Evolutionary conservation across 1,140 invertebrate species (phyloP).

Genomic region (Lepidurus apus): DNA sequence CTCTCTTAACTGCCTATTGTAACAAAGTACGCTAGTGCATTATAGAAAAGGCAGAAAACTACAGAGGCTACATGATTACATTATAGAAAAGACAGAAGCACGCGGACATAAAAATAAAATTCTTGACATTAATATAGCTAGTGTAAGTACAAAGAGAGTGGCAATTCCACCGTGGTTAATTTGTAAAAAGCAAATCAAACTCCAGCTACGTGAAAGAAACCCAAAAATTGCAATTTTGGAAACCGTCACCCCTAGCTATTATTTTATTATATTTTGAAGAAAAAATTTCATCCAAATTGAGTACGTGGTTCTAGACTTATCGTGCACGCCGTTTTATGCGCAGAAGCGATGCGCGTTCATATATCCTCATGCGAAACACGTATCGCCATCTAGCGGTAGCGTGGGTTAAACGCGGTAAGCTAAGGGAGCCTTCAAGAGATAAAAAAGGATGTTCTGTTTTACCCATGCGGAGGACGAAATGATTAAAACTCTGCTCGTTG

Average conservation of each 20-base stretch:
- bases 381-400: background rate
- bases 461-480: conserved; percentile 88
- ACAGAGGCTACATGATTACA: too few relatives aligned
- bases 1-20: too few relatives aligned
- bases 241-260: too few relatives aligned
- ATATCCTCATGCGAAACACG: background rate
- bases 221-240: too few relatives aligned
- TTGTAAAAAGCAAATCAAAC: conserved; percentile 43
- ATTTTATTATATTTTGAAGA: conserved; percentile 15
- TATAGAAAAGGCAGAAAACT: too few relatives aligned
- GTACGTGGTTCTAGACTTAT: background rate
- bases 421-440: background rate
- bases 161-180: background rate
- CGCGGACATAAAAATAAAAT: conserved; percentile 34
- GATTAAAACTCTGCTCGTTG: conserved; percentile 92
- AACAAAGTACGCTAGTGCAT: too few relatives aligned
- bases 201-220: too few relatives aligned
- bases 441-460: conserved; percentile 36
- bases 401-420: too few relatives aligned
- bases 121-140: conserved; percentile 42
- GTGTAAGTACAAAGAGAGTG: background rate
- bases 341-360: too few relatives aligned
- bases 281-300: conserved; percentile 25
- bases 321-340: too few relatives aligned
- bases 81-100: conserved; percentile 17